These are phyloP conservation scores for Tangara arthus DNA, from an alignment of 2,797 vertebrate species.

Conservation along the genomic window DNA sequence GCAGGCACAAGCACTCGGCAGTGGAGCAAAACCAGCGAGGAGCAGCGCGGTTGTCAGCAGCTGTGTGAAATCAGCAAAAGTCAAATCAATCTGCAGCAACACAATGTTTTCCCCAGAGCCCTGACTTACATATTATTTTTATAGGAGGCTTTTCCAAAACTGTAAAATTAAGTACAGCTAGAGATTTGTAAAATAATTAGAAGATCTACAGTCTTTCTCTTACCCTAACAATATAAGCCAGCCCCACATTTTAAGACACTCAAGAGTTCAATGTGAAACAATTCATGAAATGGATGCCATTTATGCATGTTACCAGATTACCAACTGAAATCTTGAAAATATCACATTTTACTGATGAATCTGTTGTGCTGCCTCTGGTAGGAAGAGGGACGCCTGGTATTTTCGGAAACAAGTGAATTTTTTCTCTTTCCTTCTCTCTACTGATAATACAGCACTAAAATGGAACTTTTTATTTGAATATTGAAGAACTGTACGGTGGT, in stretches of 20 bases:
- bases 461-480: background rate
- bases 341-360: constrained; percentile 52
- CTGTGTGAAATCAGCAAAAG: constrained; percentile 63
- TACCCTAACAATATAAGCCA: background rate
- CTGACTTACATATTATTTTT: constrained; percentile 16
- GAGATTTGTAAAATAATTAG: constrained; percentile 37
- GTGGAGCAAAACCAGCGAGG: background rate
- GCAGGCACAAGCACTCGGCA: constrained; percentile 33
- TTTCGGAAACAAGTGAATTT: constrained; percentile 67
- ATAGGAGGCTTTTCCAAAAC: constrained; percentile 17
- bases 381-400: constrained; percentile 58
- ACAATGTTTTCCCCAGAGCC: background rate
- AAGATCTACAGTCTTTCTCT: background rate
- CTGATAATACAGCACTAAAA: constrained; percentile 38
- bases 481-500: background rate
- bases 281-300: constrained; percentile 14
- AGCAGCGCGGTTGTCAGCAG: constrained; percentile 40
- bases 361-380: constrained; percentile 43
- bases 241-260: background rate
- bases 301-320: constrained; percentile 44
- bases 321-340: constrained; percentile 49
- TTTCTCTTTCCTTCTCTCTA: constrained; percentile 56
- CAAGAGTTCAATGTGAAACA: background rate
- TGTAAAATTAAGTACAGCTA: background rate
- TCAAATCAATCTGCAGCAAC: constrained; percentile 51